These are phyloP conservation scores for Hemaris fuciformis DNA, from an alignment of 2,888 invertebrate species.

Conservation along the genomic window DNA sequence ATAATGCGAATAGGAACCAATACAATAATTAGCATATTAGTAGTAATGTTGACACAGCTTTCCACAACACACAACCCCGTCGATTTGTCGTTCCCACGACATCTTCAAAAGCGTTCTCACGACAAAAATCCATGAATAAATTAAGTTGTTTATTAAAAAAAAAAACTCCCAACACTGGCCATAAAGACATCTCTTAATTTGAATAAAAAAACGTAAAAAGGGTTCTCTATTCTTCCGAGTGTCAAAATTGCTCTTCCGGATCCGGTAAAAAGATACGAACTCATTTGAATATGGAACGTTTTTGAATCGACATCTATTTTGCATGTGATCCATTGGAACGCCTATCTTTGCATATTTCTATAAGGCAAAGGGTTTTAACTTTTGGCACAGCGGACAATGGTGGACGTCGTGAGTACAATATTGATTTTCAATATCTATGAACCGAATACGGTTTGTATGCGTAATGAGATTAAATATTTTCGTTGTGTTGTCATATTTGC, in stretches of 20 bases:
- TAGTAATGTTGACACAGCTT: conserved; percentile 76
- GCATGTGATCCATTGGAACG: conserved; percentile 49
- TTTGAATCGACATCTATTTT: conserved; percentile 63
- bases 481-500: conserved; percentile 68
- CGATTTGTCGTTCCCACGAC: conserved; percentile 66
- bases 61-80: conserved; percentile 70
- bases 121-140: conserved; percentile 67
- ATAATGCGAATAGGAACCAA: conserved; percentile 42
- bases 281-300: conserved; percentile 74
- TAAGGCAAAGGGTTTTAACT: conserved; percentile 21
- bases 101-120: conserved; percentile 55
- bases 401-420: conserved; percentile 47
- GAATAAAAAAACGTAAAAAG: conserved; percentile 69
- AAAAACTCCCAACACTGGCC: conserved; percentile 61
- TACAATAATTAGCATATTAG: conserved; percentile 65
- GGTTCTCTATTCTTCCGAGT: conserved; percentile 74
- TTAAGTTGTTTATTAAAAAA: conserved; percentile 56
- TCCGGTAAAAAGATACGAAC: conserved; percentile 57
- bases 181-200: conserved; percentile 64
- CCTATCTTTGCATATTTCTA: conserved; percentile 21
- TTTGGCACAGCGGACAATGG: conserved; percentile 14
- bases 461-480: conserved; percentile 80
- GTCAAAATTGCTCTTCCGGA: conserved; percentile 79
- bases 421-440: conserved; percentile 48
- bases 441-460: conserved; percentile 52